A percentile compares a stretch with the other conserved stretches of the same genome.
Evolutionary conservation across 2,797 vertebrate genomes (phyloP).

Genomic region (Trichosurus vulpecula): DNA sequence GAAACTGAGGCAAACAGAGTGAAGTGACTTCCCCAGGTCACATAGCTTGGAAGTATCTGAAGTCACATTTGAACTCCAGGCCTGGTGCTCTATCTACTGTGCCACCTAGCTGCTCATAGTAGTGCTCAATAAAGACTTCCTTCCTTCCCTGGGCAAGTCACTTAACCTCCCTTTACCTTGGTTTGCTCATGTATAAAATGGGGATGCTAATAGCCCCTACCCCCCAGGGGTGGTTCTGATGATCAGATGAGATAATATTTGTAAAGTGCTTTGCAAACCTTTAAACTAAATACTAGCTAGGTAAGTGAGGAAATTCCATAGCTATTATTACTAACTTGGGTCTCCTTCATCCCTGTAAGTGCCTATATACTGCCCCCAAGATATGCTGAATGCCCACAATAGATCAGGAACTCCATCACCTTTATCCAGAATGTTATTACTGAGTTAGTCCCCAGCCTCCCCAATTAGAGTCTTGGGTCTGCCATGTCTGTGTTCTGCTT

Average conservation of each 20-base stretch:
- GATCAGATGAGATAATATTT: not conserved
- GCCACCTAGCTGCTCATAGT: not conserved
- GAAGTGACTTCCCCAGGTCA: not conserved
- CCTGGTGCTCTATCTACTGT: not conserved
- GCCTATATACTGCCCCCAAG: not conserved
- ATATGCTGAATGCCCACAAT: not conserved
- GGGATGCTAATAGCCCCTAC: not conserved
- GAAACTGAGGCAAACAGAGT: not conserved
- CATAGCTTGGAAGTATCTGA: no score
- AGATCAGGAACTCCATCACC: not conserved
- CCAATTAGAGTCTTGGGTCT: not conserved
- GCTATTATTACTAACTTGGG: not conserved
- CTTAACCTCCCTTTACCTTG: conserved; percentile 5
- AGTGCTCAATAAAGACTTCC: not conserved
- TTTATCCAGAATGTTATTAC: not conserved
- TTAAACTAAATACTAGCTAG: not conserved
- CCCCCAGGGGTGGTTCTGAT: not conserved
- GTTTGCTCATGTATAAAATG: conserved; percentile 12
- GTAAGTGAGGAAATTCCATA: no score
- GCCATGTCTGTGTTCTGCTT: not conserved
- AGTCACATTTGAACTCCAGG: not conserved
- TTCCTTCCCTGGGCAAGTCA: not conserved
- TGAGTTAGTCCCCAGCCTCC: not conserved
- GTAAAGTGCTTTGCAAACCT: not conserved
- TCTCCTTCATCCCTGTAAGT: not conserved